Conservation (phyloP, 2,888 invertebrate species). For the Tricholauxania praeusta region DNA sequence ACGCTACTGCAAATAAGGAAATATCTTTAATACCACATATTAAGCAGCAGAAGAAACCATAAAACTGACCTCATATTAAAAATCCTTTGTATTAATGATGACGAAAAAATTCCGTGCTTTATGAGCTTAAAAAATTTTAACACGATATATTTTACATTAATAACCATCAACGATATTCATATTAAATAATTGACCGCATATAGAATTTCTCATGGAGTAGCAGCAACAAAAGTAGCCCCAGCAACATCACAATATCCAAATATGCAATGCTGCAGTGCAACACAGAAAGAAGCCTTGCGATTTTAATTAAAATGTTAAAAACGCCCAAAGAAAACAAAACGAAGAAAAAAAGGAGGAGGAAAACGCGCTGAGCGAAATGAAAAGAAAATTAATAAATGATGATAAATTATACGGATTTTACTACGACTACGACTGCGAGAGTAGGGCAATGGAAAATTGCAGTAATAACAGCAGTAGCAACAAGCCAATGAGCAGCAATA, state of each 20-base stretch:
- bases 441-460: constrained; percentile 43
- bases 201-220: constrained; percentile 14
- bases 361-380: constrained; percentile 23
- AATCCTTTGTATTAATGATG: too few species aligned
- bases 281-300: constrained; percentile 23
- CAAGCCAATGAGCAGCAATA: constrained; percentile 24
- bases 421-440: constrained; percentile 33
- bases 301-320: too few species aligned
- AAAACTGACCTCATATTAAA: too few species aligned
- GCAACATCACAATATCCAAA: constrained; percentile 18
- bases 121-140: too few species aligned
- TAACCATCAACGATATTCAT: constrained; percentile 32
- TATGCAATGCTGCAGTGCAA: neutral
- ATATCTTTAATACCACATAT: too few species aligned
- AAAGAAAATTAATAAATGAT: constrained; percentile 40
- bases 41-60: too few species aligned
- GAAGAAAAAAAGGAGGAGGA: neutral
- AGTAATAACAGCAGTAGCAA: constrained; percentile 48
- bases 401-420: constrained; percentile 26
- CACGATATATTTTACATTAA: constrained; percentile 16
- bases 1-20: too few species aligned
- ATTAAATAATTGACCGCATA: constrained; percentile 18
- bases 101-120: too few species aligned
- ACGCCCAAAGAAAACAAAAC: neutral
- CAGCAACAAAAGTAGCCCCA: constrained; percentile 25